Percentiles rank a stretch among this genome's conserved stretches.
Evolutionary conservation across 2,113 vertebrate species (phyloP).

Genomic region (Camelus dromedarius): DNA sequence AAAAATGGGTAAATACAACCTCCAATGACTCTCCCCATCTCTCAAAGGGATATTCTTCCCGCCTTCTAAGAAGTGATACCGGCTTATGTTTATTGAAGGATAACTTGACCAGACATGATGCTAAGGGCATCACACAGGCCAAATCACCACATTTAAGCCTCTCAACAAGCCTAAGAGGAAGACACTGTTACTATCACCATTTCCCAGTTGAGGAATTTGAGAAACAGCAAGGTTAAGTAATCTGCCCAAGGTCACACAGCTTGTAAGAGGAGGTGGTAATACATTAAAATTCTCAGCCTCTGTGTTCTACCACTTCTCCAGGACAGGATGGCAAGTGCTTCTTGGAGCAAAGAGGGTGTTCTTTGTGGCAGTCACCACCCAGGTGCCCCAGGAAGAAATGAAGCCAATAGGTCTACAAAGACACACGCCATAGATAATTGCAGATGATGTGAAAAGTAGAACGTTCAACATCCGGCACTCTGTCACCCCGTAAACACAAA

Average conservation of each 20-base stretch:
- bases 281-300: conserved; percentile 14
- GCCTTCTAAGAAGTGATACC: neutral
- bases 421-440: neutral
- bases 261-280: neutral
- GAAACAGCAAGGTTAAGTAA: conserved; percentile 7
- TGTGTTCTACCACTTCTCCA: conserved; percentile 37
- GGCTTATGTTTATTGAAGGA: neutral
- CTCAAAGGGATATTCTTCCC: neutral
- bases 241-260: neutral
- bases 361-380: neutral
- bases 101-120: neutral
- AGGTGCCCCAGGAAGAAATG: conserved; percentile 55
- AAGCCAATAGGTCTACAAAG: conserved; percentile 48
- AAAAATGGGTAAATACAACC: neutral
- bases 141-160: neutral
- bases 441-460: neutral
- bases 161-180: neutral
- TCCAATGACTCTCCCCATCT: neutral
- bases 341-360: neutral
- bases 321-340: conserved; percentile 4
- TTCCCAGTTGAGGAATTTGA: conserved; percentile 10
- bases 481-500: conserved; percentile 63
- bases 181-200: neutral
- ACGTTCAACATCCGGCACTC: neutral
- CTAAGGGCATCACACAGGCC: neutral